Evolutionary conservation across 1,140 invertebrate species (phyloP).

Genomic region (Epicauta chinensis): DNA sequence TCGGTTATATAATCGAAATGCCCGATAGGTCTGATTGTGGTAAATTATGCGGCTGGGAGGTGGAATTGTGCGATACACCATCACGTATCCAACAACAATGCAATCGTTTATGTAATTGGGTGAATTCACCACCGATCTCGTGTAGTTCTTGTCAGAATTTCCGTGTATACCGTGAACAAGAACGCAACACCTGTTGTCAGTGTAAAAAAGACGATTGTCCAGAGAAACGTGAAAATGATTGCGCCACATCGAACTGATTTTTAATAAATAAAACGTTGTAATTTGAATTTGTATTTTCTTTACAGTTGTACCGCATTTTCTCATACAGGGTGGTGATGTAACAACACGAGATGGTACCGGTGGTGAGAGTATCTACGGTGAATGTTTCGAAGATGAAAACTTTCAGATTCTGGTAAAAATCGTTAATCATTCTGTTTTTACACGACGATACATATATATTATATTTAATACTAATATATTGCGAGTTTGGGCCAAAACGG

Average conservation of each 20-base stretch:
- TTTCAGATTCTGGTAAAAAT: conserved; percentile 63
- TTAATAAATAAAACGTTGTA: too few relatives aligned
- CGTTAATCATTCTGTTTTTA: too few relatives aligned
- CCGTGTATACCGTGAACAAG: too few relatives aligned
- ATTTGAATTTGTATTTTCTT: neutral
- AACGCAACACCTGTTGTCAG: too few relatives aligned
- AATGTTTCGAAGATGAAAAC: conserved; percentile 85
- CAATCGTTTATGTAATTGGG: conserved; percentile 25
- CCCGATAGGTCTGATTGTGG: conserved; percentile 12
- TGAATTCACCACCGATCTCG: conserved; percentile 6
- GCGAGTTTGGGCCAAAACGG: too few relatives aligned
- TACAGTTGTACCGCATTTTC: conserved; percentile 64
- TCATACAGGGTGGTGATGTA: conserved; percentile 82
- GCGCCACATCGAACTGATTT: too few relatives aligned
- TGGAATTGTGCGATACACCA: conserved; percentile 30
- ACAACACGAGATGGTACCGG: conserved; percentile 75
- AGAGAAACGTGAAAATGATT: too few relatives aligned
- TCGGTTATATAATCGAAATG: conserved; percentile 28
- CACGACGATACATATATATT: too few relatives aligned
- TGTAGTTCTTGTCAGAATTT: too few relatives aligned
- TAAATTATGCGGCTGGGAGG: conserved; percentile 27
- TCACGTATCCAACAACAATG: conserved; percentile 24
- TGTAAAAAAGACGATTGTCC: too few relatives aligned
- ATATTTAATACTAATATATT: too few relatives aligned
- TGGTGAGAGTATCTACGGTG: conserved; percentile 92